Base-by-base conservation (phyloP, 1,140 invertebrate species). In the Scaptomyza graminum region DNA sequence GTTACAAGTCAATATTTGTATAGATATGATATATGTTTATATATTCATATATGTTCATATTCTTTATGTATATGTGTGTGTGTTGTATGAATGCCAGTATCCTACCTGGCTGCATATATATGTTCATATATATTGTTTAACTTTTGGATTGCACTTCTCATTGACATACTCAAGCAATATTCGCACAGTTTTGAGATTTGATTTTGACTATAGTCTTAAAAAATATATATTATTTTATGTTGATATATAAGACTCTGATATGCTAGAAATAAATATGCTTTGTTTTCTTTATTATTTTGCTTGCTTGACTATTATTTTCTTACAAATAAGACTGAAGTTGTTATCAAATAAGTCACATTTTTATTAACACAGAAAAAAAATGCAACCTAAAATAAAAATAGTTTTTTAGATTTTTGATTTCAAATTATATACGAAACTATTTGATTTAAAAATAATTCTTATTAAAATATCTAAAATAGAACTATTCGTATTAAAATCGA, bases 261-360 rank as follows among this genome's bases (percentile, higher is more conserved):
- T 89, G 84, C 76, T 68, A 65, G 39, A 52, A 46, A 47, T 72
- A 72, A 69, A 80, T 80, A 76, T 72, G 63, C 67, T 44, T 71
- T 57, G 31, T 50, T 54, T 63, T 39, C 22, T 6, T 46, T n/a
- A 6, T 25, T 25, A 44, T 25, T 62, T 34, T 62, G 7, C 15
- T 52, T 37, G 4, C 50, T 59, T 34, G 16, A 37, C 11, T 9
- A 54, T 34, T 2, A 7, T 46, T 54, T 54, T 22, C n/a, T 34
- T 59, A n/a, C 6, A 25, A 47, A 12, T n/a, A n/a, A 41, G 12
- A n/a, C 37, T 41, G n/a, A 41, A 41, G 37, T 41, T 41, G n/a
- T n/a, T n/a, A n/a, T n/a, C n/a, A n/a, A n/a, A n/a, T n/a, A n/a
- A n/a, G n/a, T n/a, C n/a, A n/a, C n/a, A n/a, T n/a, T n/a, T n/a